Evolutionary conservation across 2,888 invertebrate species (phyloP).

Genomic region (Trichopoda pennipes): DNA sequence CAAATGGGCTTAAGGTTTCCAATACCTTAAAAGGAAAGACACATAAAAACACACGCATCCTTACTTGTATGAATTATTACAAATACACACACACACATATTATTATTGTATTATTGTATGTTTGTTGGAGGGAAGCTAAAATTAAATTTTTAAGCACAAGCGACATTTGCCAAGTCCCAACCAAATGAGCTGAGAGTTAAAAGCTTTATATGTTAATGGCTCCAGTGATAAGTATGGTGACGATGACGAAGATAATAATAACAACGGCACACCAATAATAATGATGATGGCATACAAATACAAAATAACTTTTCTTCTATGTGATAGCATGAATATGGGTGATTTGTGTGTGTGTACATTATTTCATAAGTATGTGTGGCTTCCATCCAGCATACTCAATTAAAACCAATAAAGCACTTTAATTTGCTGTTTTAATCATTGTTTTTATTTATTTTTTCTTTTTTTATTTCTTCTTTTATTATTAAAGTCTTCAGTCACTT

Average conservation of each 20-base stretch:
- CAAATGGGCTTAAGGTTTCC: slow-evolving; percentile 52
- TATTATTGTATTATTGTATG: slow-evolving; percentile 26
- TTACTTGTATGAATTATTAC: neutral
- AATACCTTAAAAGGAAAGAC: slow-evolving; percentile 26
- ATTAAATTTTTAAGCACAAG: slow-evolving; percentile 6
- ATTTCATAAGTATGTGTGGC: slow-evolving; percentile 26
- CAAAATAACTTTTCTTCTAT: slow-evolving; percentile 33
- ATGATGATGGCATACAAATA: slow-evolving; percentile 63
- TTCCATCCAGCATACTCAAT: slow-evolving; percentile 57
- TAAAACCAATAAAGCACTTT: slow-evolving; percentile 68
- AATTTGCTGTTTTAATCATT: slow-evolving; percentile 62
- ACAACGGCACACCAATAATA: slow-evolving; percentile 40
- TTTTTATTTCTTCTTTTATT: slow-evolving; percentile 8
- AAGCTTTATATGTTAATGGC: slow-evolving; percentile 65
- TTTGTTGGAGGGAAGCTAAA: slow-evolving; percentile 15
- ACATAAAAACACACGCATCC: neutral
- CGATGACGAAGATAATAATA: slow-evolving; percentile 12
- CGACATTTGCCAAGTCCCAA: slow-evolving; percentile 3
- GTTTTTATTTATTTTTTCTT: slow-evolving; percentile 24
- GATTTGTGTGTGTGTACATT: neutral
- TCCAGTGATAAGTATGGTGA: slow-evolving; percentile 42
- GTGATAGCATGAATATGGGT: slow-evolving; percentile 20
- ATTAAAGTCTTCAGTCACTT: slow-evolving; percentile 41
- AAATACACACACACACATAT: neutral
- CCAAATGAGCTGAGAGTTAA: slow-evolving; percentile 56